Percentiles rank a stretch among this genome's conserved stretches.
These are phyloP conservation scores for Nomada fucata DNA, from an alignment of 2,888 invertebrate genomes.

Conservation along the genomic window DNA sequence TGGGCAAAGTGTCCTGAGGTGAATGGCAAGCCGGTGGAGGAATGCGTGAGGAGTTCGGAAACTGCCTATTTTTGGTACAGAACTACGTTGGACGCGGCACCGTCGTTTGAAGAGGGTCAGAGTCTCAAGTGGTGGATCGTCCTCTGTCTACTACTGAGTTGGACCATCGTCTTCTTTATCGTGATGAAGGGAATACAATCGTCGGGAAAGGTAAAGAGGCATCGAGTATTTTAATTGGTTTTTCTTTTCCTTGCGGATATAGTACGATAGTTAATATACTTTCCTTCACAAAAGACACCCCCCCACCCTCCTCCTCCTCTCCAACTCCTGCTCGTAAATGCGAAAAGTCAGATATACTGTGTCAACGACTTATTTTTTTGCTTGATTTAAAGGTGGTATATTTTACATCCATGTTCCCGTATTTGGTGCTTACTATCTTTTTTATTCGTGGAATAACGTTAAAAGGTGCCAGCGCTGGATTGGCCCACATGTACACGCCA, in stretches of 20 bases:
- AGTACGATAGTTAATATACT: not conserved
- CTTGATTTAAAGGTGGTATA: constrained; percentile 91
- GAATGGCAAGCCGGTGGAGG: constrained; percentile 89
- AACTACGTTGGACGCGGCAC: constrained; percentile 94
- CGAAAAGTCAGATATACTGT: constrained; percentile 18
- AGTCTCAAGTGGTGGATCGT: constrained; percentile 97
- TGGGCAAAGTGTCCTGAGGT: constrained; percentile 92
- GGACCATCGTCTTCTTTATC: constrained; percentile 96
- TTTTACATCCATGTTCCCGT: constrained; percentile 98
- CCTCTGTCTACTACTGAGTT: constrained; percentile 93
- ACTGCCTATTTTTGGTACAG: constrained; percentile 98
- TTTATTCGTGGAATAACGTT: constrained; percentile 95
- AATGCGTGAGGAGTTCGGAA: constrained; percentile 95
- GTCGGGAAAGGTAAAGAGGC: constrained; percentile 91
- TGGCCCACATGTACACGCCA: constrained; percentile 96
- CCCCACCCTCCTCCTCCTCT: not conserved
- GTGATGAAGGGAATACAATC: constrained; percentile 99
- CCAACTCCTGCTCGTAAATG: constrained; percentile 16
- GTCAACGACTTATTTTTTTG: constrained; percentile 49
- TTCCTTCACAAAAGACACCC: not conserved
- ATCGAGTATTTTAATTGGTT: not conserved
- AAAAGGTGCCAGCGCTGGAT: constrained; percentile 93
- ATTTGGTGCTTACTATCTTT: constrained; percentile 96
- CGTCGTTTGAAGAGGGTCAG: constrained; percentile 93
- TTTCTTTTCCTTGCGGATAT: constrained; percentile 33